A percentile compares a stretch with the other conserved stretches of the same genome.
phyloP scores from a whole-genome alignment of 2,113 vertebrate genomes.

The Coryphaenoides rupestris region DNA sequence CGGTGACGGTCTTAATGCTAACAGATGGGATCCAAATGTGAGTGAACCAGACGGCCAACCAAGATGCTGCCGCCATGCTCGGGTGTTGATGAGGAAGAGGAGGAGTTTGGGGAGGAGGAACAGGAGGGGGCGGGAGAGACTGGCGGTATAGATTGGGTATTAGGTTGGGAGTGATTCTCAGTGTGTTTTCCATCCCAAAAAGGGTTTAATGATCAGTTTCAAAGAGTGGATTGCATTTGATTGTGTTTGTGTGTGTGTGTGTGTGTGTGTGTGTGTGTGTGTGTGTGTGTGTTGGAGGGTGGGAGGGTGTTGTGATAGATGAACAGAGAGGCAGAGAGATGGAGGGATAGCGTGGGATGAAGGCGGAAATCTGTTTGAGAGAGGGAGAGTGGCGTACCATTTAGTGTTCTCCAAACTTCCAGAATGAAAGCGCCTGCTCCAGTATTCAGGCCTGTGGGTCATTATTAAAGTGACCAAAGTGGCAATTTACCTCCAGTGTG shows the following conservation, averaged over 20 bases:
- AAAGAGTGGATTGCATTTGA: no score
- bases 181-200: no score
- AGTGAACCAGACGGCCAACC: slow-evolving; percentile 48
- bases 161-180: no score
- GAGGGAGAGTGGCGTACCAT: not conserved
- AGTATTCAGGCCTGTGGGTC: slow-evolving; percentile 29
- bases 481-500: slow-evolving; percentile 54
- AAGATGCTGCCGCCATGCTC: slow-evolving; percentile 15
- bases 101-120: not conserved
- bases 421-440: slow-evolving; percentile 3
- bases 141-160: not conserved
- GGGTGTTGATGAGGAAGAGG: not conserved
- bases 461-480: slow-evolving; percentile 62
- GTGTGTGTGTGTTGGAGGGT: not conserved
- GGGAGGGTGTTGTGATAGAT: not conserved
- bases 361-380: not conserved
- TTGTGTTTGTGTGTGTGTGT: slow-evolving; percentile 5
- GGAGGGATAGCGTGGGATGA: not conserved
- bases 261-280: slow-evolving; percentile 12
- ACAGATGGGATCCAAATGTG: slow-evolving; percentile 61
- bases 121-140: not conserved
- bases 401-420: slow-evolving; percentile 3
- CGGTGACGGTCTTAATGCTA: slow-evolving; percentile 64
- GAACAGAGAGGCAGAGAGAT: slow-evolving; percentile 1
- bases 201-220: no score